Evolutionary conservation across 2,113 vertebrate genomes (phyloP), one percentile per base, ranked within the genome.

Genomic region (Lynx canadensis): DNA sequence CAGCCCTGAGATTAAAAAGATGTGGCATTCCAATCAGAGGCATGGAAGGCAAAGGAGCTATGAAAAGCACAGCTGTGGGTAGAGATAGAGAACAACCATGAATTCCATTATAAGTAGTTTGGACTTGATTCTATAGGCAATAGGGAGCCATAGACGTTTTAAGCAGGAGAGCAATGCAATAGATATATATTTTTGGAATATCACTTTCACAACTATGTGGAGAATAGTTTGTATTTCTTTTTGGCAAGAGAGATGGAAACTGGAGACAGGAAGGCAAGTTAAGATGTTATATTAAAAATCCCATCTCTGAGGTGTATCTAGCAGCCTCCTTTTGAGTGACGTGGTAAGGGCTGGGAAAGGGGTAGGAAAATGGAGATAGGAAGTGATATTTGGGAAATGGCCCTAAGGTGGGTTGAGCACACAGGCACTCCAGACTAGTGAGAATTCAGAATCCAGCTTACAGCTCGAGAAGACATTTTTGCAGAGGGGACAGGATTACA

Each of bases 401-500:
- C 9, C 41, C 41, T 31, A 11, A 27, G 12, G 7, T n/a, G 63
- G 23, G 13, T 0, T 7, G 41, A 66, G 33, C 8, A 5, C 14
- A 36, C 19, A 36, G 33, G 9, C 57, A 78, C 50, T 93, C n/a
- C 60, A 95, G 73, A 84, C 29, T 55, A 80, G 92, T 38, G 0
- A 96, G 1, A 65, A 95, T 68, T 91, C 94, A 73, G 84, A 85
- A 92, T 89, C 90, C 94, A 96, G 97, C 79, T 95, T 89, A 97
- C 55, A 96, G 80, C 31, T 60, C 13, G 13, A 90, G 68, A 41
- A 27, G 71, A 96, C 12, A 29, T 31, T 66, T 76, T 89, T 36
- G 19, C 79, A 69, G 63, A 86, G 84, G 84, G 12, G 71, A 21
- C 45, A 38, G 38, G 80, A 73, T 94, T 97, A 79, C 60, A 65